Evolutionary conservation across 2,888 invertebrate species (phyloP).

Genomic region (Nycteola revayana): DNA sequence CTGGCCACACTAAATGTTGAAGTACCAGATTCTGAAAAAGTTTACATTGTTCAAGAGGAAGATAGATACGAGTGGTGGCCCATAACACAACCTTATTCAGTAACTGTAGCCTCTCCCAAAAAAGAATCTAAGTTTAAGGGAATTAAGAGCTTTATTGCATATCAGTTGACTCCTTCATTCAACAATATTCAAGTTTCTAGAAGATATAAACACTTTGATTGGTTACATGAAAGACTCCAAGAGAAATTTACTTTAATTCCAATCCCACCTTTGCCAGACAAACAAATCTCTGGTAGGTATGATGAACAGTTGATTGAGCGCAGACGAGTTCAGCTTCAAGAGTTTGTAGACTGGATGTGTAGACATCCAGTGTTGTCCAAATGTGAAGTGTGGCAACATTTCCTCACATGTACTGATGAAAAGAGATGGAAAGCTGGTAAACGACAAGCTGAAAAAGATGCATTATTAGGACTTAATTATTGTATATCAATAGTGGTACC

Average conservation of each 20-base stretch:
- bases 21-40: conserved; percentile 87
- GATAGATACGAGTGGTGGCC: conserved; percentile 90
- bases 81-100: conserved; percentile 88
- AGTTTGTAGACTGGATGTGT: conserved; percentile 98
- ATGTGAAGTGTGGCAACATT: conserved; percentile 97
- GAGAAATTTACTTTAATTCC: conserved; percentile 97
- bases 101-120: conserved; percentile 96
- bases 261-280: conserved; percentile 98
- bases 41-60: conserved; percentile 88
- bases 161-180: conserved; percentile 97
- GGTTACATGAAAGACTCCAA: conserved; percentile 96
- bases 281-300: conserved; percentile 98
- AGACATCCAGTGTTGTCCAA: conserved; percentile 96
- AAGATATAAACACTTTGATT: conserved; percentile 99
- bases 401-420: conserved; percentile 98
- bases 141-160: conserved; percentile 98
- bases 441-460: conserved; percentile 96
- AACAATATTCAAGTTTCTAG: conserved; percentile 96
- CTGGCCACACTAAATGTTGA: conserved; percentile 87
- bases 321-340: conserved; percentile 95
- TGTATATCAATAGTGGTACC: conserved; percentile 95
- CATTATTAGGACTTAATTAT: conserved; percentile 93
- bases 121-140: conserved; percentile 99
- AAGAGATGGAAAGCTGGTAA: conserved; percentile 99
- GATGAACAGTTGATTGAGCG: conserved; percentile 98